These are phyloP conservation scores for Sinosuthora webbiana DNA, from an alignment of 2,113 vertebrate genomes.

Conservation along the genomic window DNA sequence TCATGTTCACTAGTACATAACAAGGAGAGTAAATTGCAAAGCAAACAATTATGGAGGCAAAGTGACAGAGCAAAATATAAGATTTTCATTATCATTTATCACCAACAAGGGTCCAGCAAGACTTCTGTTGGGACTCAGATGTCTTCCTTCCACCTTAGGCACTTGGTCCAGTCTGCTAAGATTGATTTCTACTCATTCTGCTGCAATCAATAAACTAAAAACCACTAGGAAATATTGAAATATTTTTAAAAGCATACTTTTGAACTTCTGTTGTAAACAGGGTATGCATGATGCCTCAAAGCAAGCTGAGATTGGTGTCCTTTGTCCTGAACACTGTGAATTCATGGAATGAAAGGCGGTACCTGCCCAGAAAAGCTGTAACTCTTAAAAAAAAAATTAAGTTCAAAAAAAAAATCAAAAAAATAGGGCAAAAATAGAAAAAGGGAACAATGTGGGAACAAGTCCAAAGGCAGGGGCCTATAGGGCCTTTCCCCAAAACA, in stretches of 20 bases:
- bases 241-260: neutral
- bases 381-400: neutral
- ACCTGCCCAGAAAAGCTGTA: neutral
- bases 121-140: neutral
- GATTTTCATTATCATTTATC: neutral
- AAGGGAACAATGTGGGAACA: neutral
- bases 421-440: neutral
- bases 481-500: neutral
- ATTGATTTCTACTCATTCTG: neutral
- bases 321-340: neutral
- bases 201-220: neutral
- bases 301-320: neutral
- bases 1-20: neutral
- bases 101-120: neutral
- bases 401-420: neutral
- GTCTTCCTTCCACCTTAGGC: neutral
- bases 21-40: neutral
- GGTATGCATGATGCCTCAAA: neutral
- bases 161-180: neutral
- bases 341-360: neutral
- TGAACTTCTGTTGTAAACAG: neutral
- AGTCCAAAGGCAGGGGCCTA: neutral
- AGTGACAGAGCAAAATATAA: neutral
- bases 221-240: neutral
- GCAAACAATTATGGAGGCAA: neutral